phyloP scores from a whole-genome alignment of 2,113 vertebrate genomes.

The Syngnathoides biaculeatus region DNA sequence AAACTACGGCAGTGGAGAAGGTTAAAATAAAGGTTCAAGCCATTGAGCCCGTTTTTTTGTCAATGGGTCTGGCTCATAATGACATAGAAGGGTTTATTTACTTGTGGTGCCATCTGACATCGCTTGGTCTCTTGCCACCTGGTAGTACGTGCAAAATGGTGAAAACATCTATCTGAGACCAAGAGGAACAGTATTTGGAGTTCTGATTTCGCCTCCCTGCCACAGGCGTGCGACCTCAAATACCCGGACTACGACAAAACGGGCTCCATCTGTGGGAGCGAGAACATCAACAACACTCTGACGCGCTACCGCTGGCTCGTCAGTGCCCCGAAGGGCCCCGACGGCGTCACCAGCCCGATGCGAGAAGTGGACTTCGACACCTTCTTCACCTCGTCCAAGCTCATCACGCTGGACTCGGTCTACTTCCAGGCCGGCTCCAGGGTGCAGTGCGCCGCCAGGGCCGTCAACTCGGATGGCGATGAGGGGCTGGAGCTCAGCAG shows the following conservation, averaged over 20 bases:
- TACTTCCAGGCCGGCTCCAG: slow-evolving; percentile 92
- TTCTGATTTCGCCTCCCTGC: slow-evolving; percentile 1
- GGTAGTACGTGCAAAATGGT: no score
- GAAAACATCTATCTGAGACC: neutral
- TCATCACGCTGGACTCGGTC: slow-evolving; percentile 88
- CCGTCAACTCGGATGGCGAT: slow-evolving; percentile 82
- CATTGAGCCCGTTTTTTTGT: no score
- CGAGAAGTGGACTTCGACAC: slow-evolving; percentile 90
- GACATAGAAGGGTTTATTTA: no score
- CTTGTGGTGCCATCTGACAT: no score
- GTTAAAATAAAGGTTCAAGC: no score
- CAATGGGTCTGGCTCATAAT: no score
- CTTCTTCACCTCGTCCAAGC: slow-evolving; percentile 94
- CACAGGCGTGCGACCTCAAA: slow-evolving; percentile 89
- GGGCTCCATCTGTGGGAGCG: slow-evolving; percentile 86
- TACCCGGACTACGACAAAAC: slow-evolving; percentile 89
- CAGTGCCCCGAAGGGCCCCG: slow-evolving; percentile 81
- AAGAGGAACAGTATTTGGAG: neutral
- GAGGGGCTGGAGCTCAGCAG: slow-evolving; percentile 89
- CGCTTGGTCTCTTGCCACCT: no score
- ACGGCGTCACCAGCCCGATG: slow-evolving; percentile 90
- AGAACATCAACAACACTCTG: slow-evolving; percentile 89
- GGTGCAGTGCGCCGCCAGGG: slow-evolving; percentile 88
- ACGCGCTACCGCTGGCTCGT: slow-evolving; percentile 89
- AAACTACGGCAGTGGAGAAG: no score